Conservation (phyloP, 1,140 invertebrate species). For the Pantala flavescens region DNA sequence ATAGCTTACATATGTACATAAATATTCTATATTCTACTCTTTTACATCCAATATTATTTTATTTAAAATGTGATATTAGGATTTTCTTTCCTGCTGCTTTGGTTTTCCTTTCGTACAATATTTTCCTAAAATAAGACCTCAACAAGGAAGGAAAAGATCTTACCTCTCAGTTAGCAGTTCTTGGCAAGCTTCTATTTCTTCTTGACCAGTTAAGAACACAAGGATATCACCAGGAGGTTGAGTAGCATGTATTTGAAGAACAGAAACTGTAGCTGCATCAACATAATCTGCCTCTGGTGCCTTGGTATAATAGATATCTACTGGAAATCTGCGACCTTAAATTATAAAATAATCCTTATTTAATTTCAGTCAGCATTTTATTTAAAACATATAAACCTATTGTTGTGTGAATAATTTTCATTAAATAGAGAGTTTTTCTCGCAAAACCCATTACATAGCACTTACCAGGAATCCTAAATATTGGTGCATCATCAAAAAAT, state of each 20-base stretch:
- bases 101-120: no score
- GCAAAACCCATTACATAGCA: background rate
- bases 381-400: background rate
- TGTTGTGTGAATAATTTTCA: no score
- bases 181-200: constrained; percentile 94
- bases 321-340: constrained; percentile 53
- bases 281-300: constrained; percentile 98
- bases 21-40: no score
- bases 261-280: constrained; percentile 91
- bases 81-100: no score
- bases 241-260: constrained; percentile 95
- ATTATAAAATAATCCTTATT: constrained; percentile 14
- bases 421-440: no score
- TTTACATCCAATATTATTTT: no score
- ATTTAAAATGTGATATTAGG: no score
- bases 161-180: constrained; percentile 86
- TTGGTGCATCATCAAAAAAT: constrained; percentile 97
- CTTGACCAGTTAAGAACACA: constrained; percentile 88
- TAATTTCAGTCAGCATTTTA: background rate
- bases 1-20: no score
- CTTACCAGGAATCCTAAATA: constrained; percentile 88
- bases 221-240: constrained; percentile 92
- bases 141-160: no score
- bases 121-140: no score
- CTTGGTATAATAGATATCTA: constrained; percentile 98